Conservation (phyloP, 2,113 vertebrate species). For the Pachypanchax playfairii region DNA sequence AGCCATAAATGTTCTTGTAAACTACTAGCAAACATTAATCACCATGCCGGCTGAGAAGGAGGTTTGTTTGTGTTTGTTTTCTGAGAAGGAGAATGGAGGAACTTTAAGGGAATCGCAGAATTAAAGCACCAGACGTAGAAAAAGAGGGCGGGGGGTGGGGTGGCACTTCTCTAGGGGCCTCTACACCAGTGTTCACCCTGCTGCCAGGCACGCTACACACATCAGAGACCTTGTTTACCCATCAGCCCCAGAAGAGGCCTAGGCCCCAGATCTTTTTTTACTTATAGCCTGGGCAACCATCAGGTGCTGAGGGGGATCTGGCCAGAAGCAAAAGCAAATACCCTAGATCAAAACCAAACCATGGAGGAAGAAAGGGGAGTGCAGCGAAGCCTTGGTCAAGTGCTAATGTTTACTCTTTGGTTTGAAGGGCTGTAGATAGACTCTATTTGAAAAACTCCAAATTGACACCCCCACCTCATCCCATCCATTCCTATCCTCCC, state of each 20-base stretch:
- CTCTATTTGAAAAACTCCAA: slow-evolving; percentile 75
- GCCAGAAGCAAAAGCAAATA: slow-evolving; percentile 80
- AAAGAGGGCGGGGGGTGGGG: slow-evolving; percentile 59
- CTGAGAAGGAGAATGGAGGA: slow-evolving; percentile 27
- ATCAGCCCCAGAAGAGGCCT: slow-evolving; percentile 71
- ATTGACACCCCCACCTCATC: slow-evolving; percentile 53
- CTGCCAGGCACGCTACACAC: slow-evolving; percentile 76
- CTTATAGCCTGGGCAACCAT: slow-evolving; percentile 73
- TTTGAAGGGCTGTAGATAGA: slow-evolving; percentile 75
- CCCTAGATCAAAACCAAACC: slow-evolving; percentile 78
- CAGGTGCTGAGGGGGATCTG: slow-evolving; percentile 78
- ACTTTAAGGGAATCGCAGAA: slow-evolving; percentile 62
- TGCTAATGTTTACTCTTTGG: slow-evolving; percentile 79
- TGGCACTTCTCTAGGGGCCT: slow-evolving; percentile 64
- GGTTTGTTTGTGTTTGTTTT: slow-evolving; percentile 28
- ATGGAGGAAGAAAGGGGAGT: slow-evolving; percentile 68
- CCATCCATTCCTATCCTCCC: slow-evolving; percentile 20
- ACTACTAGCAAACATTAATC: slow-evolving; percentile 64
- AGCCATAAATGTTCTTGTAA: slow-evolving; percentile 61
- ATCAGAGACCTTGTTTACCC: slow-evolving; percentile 83
- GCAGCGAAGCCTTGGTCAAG: slow-evolving; percentile 79
- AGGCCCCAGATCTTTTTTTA: slow-evolving; percentile 79
- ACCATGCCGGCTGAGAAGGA: slow-evolving; percentile 54
- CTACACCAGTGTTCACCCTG: slow-evolving; percentile 73
- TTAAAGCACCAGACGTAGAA: slow-evolving; percentile 68